Evolutionary conservation across 2,797 vertebrate species (phyloP), one percentile per base, ranked within the genome.

Genomic region (Hypotaenidia philippensis): DNA sequence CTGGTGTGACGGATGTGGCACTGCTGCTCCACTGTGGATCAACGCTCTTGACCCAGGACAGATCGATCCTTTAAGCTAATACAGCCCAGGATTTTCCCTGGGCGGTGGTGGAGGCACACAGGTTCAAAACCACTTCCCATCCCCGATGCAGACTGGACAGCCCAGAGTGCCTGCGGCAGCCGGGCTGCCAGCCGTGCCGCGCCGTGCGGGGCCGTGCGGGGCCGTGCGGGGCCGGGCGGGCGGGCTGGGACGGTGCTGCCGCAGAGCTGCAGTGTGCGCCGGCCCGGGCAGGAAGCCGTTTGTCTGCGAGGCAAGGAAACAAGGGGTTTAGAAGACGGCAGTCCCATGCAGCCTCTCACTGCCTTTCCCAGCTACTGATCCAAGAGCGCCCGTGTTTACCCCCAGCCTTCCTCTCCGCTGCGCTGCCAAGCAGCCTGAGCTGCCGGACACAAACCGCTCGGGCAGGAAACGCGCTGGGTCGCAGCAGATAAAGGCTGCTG

Each of bases 301-400:
- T 87, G 92, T 96, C 94, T 93, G 71, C 4, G 20, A 90, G 87
- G 89, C 77, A 56, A 96, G 97, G 96, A 97, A 97, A 90, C 78
- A 16, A 81, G 89, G 84, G 65, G 65, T 36, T 64, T 76, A 80
- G 80, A 89, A 87, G 92, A 82, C 9, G 8, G 90, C 94, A 90
- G 23, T 89, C 82, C 87, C 89, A 79, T 64, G 90, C 75, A 84
- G 90, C 77, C 91, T 63, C 93, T 94, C 7, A 2, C 86, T 70
- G 80, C 81, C 61, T 94, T 97, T 96, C 96, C 96, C 96, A 96
- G 95, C 95, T 82, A 83, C 88, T 2, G 88, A 95, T 93, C 96
- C 95, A 94, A 86, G 89, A 92, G 82, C 0, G 80, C 89, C 89
- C 87, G 87, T 97, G 97, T 97, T 97, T 97, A 97, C 93, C 97